phyloP scores from a whole-genome alignment of 2,797 vertebrate species.

The Sebastes aleutianus region DNA sequence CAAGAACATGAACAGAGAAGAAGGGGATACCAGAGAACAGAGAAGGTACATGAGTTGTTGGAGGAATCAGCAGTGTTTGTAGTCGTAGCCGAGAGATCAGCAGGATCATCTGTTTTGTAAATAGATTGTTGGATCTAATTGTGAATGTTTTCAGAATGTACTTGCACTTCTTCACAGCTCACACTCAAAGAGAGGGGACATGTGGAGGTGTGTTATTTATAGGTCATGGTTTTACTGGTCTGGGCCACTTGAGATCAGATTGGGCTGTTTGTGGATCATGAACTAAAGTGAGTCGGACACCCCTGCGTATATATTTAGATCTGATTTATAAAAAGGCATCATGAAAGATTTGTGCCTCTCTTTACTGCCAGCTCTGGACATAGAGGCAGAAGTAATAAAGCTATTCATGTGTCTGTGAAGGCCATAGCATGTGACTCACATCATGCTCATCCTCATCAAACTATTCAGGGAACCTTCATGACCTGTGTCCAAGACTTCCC shows the following conservation, averaged over 20 bases:
- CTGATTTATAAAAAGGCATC: constrained; percentile 3
- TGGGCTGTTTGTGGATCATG: not conserved
- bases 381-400: constrained; percentile 21
- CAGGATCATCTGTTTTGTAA: no score
- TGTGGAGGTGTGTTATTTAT: no score
- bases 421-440: not conserved
- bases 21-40: no score
- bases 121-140: no score
- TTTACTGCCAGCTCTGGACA: constrained; percentile 8
- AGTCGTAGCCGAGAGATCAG: no score
- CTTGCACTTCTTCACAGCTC: no score
- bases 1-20: no score
- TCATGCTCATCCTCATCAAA: not conserved
- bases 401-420: not conserved
- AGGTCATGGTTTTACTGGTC: not conserved
- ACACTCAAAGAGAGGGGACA: no score
- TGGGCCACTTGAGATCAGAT: not conserved
- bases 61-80: no score
- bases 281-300: not conserved
- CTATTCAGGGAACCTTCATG: not conserved
- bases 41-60: no score
- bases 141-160: no score
- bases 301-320: constrained; percentile 10
- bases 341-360: not conserved
- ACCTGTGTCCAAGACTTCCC: not conserved